Evolutionary conservation across 1,140 invertebrate species (phyloP), one percentile per base, ranked within the genome.

Genomic region (Caenorhabditis tropicalis): DNA sequence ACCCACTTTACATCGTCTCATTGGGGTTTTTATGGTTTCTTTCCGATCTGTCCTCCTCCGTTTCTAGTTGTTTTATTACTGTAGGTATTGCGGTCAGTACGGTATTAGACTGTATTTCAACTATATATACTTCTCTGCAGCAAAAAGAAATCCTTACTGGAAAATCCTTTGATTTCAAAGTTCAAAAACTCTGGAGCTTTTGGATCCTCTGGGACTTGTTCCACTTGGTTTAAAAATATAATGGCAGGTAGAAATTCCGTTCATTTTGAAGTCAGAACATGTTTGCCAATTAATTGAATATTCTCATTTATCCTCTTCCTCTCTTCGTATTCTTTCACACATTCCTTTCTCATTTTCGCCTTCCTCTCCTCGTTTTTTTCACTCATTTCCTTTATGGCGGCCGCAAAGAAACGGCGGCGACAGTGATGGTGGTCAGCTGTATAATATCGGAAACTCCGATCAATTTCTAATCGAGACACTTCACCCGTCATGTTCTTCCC

Each of bases 291-390:
- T 74, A 74, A 74, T 74, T 74, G 36, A 7, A 43, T 24, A 24
- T 21, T n/a, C 36, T 19, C 24, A 12, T 36, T 65, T n/a, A 9
- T 27, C 31, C 24, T 24, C n/a, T 53, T 53, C n/a, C 21, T n/a
- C n/a, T 53, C 21, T 1, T 53, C 16, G n/a, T n/a, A n/a, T n/a
- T n/a, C 9, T 53, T 53, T n/a, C 51, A 60, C 24, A 74, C 65
- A 74, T 74, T 81, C 79, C 79, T 51, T 58, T 81, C 79, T 29
- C 79, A 81, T 81, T 81, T 81, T 81, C 79, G 27, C 79, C 48
- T 53, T 21, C 39, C 29, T 27, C 53, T 27, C 29, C 10, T 56
- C 29, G 10, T 58, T 58, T 58, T 58, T 31, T 31, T 7, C 56
- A 2, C 16, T 79, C 10, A 6, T 19, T 33, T 36, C 39, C 12